Conservation (phyloP, 2,113 vertebrate species). For the Nothocercus nigrocapillus region DNA sequence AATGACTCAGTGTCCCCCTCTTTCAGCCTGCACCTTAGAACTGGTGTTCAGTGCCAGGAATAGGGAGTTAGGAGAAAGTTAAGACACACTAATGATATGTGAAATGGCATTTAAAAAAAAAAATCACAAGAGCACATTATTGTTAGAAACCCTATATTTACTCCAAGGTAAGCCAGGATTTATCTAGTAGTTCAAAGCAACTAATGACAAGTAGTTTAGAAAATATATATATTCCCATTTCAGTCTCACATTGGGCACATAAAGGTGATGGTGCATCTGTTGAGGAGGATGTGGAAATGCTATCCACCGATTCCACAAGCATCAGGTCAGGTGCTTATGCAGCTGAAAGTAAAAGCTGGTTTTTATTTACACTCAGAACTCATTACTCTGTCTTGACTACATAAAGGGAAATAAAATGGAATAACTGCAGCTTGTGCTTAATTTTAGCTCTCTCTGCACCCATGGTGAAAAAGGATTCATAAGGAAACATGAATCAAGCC, state of each 20-base stretch:
- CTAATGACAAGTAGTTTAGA: not conserved
- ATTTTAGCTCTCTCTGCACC: not conserved
- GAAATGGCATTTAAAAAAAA: not conserved
- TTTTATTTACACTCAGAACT: not conserved
- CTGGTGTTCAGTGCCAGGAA: not conserved
- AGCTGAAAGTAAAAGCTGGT: not conserved
- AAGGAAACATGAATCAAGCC: not conserved
- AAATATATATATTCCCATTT: not conserved
- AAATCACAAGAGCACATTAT: not conserved
- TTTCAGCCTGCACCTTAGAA: not conserved
- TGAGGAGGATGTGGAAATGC: not conserved
- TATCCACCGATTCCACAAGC: not conserved
- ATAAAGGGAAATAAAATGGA: not conserved
- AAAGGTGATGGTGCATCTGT: not conserved
- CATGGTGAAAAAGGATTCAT: not conserved
- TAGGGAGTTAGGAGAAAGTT: not conserved
- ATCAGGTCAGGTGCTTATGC: not conserved
- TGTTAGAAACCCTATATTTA: not conserved
- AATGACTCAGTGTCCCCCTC: not conserved
- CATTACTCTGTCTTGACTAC: not conserved
- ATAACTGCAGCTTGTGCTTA: not conserved
- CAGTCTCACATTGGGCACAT: rapidly evolving
- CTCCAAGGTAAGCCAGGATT: not conserved
- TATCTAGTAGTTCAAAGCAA: not conserved
- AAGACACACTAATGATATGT: not conserved